phyloP scores from a whole-genome alignment of 2,888 invertebrate genomes.

The Dryobotodes eremita region DNA sequence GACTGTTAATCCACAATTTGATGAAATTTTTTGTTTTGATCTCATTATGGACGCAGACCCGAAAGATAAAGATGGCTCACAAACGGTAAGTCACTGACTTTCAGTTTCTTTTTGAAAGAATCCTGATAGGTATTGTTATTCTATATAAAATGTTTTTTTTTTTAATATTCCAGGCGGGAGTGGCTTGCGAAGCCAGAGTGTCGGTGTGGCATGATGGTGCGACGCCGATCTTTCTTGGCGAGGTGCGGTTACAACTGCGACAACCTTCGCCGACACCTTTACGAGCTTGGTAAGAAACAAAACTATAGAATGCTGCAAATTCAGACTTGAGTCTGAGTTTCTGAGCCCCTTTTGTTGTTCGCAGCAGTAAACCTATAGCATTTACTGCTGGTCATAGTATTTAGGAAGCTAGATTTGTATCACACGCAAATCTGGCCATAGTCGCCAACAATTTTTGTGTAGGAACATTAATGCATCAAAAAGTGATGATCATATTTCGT shows the following conservation, averaged over 20 bases:
- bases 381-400: too few species aligned
- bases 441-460: neutral
- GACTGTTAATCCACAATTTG: conserved; percentile 97
- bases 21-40: conserved; percentile 96
- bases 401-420: too few species aligned
- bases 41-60: conserved; percentile 91
- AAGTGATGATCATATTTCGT: neutral
- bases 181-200: conserved; percentile 95
- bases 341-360: too few species aligned
- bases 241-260: conserved; percentile 95
- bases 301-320: neutral
- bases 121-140: neutral
- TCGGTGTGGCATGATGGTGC: conserved; percentile 97
- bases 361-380: too few species aligned
- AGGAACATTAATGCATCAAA: neutral
- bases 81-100: conserved; percentile 86
- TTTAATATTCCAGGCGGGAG: conserved; percentile 88
- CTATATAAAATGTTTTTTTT: neutral
- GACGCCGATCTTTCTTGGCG: conserved; percentile 96
- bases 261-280: conserved; percentile 90
- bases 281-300: conserved; percentile 93
- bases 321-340: too few species aligned
- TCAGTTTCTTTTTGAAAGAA: neutral
- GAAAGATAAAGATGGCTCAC: conserved; percentile 89
- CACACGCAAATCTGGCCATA: too few species aligned